Evolutionary conservation across 2,113 vertebrate species (phyloP).

Genomic region (Caracal caracal): DNA sequence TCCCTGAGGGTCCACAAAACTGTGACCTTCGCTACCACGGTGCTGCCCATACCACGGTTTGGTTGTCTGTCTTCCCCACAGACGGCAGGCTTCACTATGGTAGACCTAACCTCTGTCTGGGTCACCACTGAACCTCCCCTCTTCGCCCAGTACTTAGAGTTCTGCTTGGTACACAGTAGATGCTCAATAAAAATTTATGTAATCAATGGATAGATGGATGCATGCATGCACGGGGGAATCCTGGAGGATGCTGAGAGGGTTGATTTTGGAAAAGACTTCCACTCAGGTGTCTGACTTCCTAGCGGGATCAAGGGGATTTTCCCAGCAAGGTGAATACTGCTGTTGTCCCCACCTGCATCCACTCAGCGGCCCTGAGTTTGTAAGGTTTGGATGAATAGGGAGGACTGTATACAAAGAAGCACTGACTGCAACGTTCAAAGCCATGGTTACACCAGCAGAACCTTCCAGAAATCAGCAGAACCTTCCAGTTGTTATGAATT

Average conservation of each 20-base stretch:
- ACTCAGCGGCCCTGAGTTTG: background rate
- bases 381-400: background rate
- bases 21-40: background rate
- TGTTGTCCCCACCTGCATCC: background rate
- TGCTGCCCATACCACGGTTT: background rate
- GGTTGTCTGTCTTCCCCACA: background rate
- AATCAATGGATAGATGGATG: background rate
- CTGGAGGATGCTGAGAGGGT: background rate
- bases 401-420: background rate
- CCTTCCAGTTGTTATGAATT: background rate
- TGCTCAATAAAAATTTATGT: background rate
- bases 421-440: background rate
- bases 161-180: background rate
- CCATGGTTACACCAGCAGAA: too few relatives aligned
- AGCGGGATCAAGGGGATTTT: background rate
- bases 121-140: background rate
- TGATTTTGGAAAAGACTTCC: background rate
- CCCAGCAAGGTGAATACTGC: background rate
- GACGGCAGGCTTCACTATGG: background rate
- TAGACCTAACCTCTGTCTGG: background rate
- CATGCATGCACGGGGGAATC: background rate
- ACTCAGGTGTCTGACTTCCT: background rate
- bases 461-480: background rate
- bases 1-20: background rate
- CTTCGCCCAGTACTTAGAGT: background rate